These are phyloP conservation scores for Aromia moschata DNA, from an alignment of 2,888 invertebrate species.

Conservation along the genomic window DNA sequence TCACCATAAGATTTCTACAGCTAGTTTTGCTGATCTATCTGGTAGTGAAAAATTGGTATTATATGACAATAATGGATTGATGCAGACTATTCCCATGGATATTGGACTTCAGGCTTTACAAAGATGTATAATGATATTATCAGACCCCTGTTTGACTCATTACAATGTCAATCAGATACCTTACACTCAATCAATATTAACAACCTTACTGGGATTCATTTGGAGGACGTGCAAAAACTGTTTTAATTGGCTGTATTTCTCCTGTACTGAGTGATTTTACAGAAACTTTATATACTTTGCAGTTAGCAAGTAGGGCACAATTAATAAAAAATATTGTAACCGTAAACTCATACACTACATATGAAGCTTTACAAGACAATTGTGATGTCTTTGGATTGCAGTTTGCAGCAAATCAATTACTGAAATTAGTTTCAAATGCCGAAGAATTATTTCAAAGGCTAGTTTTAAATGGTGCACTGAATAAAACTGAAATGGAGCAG, in stretches of 20 bases:
- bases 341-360: slow-evolving; percentile 69
- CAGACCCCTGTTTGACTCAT: slow-evolving; percentile 59
- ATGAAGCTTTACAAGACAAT: slow-evolving; percentile 52
- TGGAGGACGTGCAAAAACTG: slow-evolving; percentile 78
- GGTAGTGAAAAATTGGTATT: slow-evolving; percentile 66
- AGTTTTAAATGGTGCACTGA: slow-evolving; percentile 74
- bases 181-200: slow-evolving; percentile 74
- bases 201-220: slow-evolving; percentile 79
- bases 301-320: slow-evolving; percentile 73
- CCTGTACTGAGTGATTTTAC: slow-evolving; percentile 73
- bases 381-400: slow-evolving; percentile 75
- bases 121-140: slow-evolving; percentile 70
- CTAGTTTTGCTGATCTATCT: slow-evolving; percentile 73
- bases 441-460: slow-evolving; percentile 84
- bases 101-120: slow-evolving; percentile 73
- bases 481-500: slow-evolving; percentile 78
- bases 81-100: slow-evolving; percentile 67
- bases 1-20: slow-evolving; percentile 77
- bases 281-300: slow-evolving; percentile 75
- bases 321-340: slow-evolving; percentile 77
- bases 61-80: slow-evolving; percentile 60
- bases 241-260: slow-evolving; percentile 78
- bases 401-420: slow-evolving; percentile 85
- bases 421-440: slow-evolving; percentile 84
- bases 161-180: slow-evolving; percentile 54